phyloP scores from a whole-genome alignment of 2,888 invertebrate species.

The Gastracanthus pulcherrimus region DNA sequence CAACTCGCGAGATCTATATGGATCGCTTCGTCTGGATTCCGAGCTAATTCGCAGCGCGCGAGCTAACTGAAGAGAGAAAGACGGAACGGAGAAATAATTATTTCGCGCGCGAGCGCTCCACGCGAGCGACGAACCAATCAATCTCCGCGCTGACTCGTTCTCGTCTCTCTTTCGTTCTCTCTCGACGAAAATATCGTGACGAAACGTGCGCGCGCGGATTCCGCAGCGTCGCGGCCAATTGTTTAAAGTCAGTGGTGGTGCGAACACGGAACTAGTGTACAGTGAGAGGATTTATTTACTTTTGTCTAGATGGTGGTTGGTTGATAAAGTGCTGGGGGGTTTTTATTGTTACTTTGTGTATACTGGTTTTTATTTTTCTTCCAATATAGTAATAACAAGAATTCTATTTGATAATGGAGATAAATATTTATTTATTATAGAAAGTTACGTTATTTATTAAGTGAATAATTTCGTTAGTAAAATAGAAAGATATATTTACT shows the following conservation, averaged over 20 bases:
- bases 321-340: neutral
- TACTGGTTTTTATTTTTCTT: no score
- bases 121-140: constrained; percentile 66
- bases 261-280: no score
- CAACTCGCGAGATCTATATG: constrained; percentile 31
- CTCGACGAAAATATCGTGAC: constrained; percentile 37
- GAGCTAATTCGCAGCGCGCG: constrained; percentile 65
- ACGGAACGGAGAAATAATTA: constrained; percentile 67
- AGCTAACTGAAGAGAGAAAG: neutral
- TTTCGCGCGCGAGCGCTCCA: constrained; percentile 64
- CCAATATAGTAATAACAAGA: no score
- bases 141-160: constrained; percentile 62
- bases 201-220: constrained; percentile 8
- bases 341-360: no score
- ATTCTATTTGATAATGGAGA: no score
- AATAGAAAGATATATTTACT: no score
- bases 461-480: no score
- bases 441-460: no score
- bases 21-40: constrained; percentile 65
- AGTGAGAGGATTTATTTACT: neutral
- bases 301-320: neutral
- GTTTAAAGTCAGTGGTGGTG: constrained; percentile 10
- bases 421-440: no score
- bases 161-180: neutral
- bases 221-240: neutral